Evolutionary conservation across 1,140 invertebrate species (phyloP), one percentile per base, ranked within the genome.

Genomic region (Drosophila erecta): DNA sequence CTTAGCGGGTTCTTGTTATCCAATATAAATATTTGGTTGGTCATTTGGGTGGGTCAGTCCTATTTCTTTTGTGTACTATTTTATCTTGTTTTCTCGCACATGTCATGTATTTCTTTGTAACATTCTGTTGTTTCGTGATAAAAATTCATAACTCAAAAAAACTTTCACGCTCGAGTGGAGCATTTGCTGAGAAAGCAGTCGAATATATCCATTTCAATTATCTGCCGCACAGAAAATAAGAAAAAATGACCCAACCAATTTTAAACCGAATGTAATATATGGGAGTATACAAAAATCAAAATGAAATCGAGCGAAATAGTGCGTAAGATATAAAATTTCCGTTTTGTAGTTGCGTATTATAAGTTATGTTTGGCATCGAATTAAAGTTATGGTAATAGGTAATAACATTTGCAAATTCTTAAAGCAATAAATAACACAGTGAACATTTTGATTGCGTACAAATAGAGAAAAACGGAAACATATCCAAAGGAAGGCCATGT

Each of bases 321-420:
- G 83, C 72, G 79, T 79, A 77, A 89, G 84, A 83, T 79, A 89
- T 87, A 89, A 89, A 79, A 81, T 81, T 81, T 87, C 83, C 83
- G 79, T 30, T 30, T 30, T 30, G 27, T 8, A 8, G 27, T 30
- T 30, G 27, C 27, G 27, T 27, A 7, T 27, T 7, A 27, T 27
- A 27, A 76, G 40, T 49, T 81, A 54, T 69, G 44, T 43, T 43
- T 15, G 8, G 17, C 17, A 43, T 43, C 43, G 20, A 50, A 46
- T 17, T 59, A 37, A 30, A 30, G 44, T n/a, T n/a, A n/a, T n/a
- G n/a, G n/a, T n/a, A n/a, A n/a, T n/a, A n/a, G 3, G 38, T 15
- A 10, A 67, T 44, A 5, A 17, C 4, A 43, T 43, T 8, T 43
- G 15, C n/a, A 10, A 10, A 14, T 15, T 5, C 40, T 35, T 41